Evolutionary conservation across 2,888 invertebrate species (phyloP).

Genomic region (Latrodectus elegans): DNA sequence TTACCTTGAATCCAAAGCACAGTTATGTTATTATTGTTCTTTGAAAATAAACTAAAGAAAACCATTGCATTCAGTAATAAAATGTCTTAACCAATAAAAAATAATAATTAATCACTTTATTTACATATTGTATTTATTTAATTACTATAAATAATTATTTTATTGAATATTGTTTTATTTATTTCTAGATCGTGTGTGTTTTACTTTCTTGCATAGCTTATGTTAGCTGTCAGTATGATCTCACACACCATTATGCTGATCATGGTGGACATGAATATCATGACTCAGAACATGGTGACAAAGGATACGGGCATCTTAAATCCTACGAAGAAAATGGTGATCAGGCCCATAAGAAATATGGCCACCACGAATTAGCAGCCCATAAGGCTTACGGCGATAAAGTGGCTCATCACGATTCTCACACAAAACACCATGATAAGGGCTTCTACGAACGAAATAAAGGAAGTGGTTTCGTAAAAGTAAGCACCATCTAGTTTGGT

Average conservation of each 20-base stretch:
- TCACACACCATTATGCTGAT: conserved; percentile 21
- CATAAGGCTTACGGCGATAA: conserved; percentile 30
- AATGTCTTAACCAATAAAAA: no score
- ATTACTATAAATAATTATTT: no score
- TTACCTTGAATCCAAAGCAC: no score
- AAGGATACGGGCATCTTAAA: conserved; percentile 39
- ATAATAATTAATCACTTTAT: no score
- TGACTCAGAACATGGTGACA: conserved; percentile 19
- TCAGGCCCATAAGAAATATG: conserved; percentile 38
- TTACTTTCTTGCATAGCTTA: conserved; percentile 17
- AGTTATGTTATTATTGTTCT: no score
- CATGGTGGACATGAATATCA: conserved; percentile 52
- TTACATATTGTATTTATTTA: no score
- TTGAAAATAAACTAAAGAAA: no score
- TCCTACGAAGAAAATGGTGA: conserved; percentile 28
- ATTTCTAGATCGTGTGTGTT: conserved; percentile 13
- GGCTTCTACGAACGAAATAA: conserved; percentile 54
- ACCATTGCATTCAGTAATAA: no score
- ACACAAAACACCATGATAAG: conserved; percentile 49
- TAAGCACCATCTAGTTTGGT: neutral
- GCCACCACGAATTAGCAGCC: conserved; percentile 19
- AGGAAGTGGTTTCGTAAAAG: conserved; percentile 57
- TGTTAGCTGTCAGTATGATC: conserved; percentile 21
- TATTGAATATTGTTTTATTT: neutral
- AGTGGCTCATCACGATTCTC: conserved; percentile 37